Percentiles rank a stretch among this genome's conserved stretches.
Conservation (phyloP, 2,113 vertebrate genomes). For the Pangasianodon gigas region DNA sequence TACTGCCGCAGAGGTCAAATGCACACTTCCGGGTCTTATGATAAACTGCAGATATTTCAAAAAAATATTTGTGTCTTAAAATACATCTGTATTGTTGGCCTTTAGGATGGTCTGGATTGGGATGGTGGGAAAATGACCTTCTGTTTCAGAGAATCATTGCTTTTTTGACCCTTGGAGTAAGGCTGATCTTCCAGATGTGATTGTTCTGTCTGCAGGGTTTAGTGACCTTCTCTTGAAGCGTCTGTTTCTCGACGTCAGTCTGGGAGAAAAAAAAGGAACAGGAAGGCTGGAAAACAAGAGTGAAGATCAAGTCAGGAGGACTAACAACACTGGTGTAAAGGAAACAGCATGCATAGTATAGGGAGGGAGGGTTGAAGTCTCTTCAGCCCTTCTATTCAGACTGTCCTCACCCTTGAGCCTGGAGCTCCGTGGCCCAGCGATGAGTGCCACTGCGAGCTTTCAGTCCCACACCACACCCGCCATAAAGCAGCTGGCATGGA, state of each 20-base stretch:
- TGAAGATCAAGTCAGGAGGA: neutral
- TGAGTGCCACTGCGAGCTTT: constrained; percentile 71
- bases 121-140: constrained; percentile 55
- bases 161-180: constrained; percentile 41
- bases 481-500: constrained; percentile 72
- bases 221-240: constrained; percentile 34
- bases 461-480: constrained; percentile 49
- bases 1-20: constrained; percentile 39
- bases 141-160: constrained; percentile 39
- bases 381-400: neutral
- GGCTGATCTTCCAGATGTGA: constrained; percentile 48
- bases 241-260: constrained; percentile 20
- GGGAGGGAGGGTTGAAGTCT: neutral
- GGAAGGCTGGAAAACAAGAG: neutral
- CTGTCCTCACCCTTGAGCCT: constrained; percentile 2
- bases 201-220: constrained; percentile 51
- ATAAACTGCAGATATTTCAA: constrained; percentile 41
- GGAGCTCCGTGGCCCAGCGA: constrained; percentile 70
- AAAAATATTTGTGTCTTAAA: constrained; percentile 49
- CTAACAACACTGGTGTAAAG: neutral
- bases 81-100: constrained; percentile 52
- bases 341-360: neutral
- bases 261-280: constrained; percentile 5
- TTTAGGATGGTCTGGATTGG: neutral
- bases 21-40: constrained; percentile 49